Percentiles rank a stretch among this genome's conserved stretches.
Evolutionary conservation across 2,113 vertebrate species (phyloP).

Genomic region (Herpetotheres cachinnans): DNA sequence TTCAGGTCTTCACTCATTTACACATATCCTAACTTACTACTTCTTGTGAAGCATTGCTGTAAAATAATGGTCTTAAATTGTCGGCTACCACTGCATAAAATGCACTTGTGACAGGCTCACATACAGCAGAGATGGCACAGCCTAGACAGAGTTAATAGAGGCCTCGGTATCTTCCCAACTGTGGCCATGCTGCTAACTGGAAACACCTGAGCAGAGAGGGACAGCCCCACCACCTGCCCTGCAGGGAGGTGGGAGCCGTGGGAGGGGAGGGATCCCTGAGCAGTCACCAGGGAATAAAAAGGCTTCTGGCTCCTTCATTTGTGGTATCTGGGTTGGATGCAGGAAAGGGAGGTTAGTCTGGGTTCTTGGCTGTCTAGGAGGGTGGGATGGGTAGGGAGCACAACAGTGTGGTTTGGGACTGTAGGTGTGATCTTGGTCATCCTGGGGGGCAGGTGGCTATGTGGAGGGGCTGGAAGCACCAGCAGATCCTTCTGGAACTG

Average conservation of each 20-base stretch:
- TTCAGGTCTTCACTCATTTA: background rate
- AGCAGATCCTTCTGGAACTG: background rate
- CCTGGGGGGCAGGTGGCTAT: background rate
- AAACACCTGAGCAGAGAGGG: background rate
- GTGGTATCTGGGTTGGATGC: background rate
- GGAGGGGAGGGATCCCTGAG: no score
- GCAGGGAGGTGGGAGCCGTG: no score
- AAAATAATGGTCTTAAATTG: background rate
- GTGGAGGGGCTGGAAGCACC: background rate
- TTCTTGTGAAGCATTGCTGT: background rate
- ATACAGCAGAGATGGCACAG: background rate
- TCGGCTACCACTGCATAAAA: background rate
- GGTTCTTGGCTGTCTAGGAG: background rate
- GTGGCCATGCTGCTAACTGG: background rate
- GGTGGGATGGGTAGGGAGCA: background rate
- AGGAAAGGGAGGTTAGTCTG: background rate
- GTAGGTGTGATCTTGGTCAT: background rate
- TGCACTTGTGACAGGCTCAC: background rate
- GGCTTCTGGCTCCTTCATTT: no score
- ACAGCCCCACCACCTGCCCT: background rate
- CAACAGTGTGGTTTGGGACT: accelerated
- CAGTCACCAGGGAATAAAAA: background rate
- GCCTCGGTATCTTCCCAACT: background rate
- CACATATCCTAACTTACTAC: background rate
- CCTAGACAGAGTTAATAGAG: background rate